Evolutionary conservation across 2,113 vertebrate genomes (phyloP).

Genomic region (Podocnemis expansa): DNA sequence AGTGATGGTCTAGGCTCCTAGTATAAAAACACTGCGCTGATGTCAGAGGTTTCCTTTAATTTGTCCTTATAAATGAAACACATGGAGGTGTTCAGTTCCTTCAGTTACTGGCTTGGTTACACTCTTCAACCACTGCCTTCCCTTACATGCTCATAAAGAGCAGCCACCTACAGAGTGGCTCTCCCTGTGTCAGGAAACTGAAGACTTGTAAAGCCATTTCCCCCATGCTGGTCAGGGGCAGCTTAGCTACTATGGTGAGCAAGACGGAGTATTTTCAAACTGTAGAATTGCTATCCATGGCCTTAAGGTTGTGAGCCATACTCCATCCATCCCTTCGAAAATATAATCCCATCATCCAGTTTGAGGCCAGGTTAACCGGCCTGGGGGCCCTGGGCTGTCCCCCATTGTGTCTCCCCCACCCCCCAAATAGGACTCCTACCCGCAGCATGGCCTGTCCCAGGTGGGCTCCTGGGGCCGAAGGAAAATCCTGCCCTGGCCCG

Average conservation of each 20-base stretch:
- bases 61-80: rapidly evolving
- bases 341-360: neutral
- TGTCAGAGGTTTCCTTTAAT: no score
- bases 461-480: no score
- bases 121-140: neutral
- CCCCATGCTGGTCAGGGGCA: neutral
- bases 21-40: neutral
- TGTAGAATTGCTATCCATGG: neutral
- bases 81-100: rapidly evolving
- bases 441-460: no score
- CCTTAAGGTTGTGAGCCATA: neutral
- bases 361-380: no score
- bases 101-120: neutral
- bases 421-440: no score
- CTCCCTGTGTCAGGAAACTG: neutral
- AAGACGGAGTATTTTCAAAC: neutral
- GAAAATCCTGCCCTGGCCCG: no score
- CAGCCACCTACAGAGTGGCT: neutral
- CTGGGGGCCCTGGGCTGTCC: no score
- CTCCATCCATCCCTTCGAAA: neutral
- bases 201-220: neutral
- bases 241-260: neutral
- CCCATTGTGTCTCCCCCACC: no score
- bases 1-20: neutral
- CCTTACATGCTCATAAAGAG: neutral